A percentile compares a stretch with the other conserved stretches of the same genome.
phyloP scores from a whole-genome alignment of 2,888 invertebrate genomes.

The Drosophila nigricruria region DNA sequence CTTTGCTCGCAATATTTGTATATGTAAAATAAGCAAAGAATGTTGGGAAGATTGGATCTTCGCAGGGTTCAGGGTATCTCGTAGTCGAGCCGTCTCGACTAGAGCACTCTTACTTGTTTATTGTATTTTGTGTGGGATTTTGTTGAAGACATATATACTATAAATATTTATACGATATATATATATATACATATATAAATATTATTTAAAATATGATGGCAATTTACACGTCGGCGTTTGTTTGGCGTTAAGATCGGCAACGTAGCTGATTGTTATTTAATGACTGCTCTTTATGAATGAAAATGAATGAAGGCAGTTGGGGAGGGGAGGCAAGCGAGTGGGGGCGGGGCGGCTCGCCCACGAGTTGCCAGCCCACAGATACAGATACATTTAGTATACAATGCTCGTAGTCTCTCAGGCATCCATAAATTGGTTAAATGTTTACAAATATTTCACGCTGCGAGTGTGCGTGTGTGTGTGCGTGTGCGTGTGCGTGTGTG shows the following conservation, averaged over 20 bases:
- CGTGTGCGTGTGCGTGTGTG: neutral
- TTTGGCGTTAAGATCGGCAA: conserved; percentile 70
- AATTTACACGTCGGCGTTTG: conserved; percentile 77
- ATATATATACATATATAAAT: neutral
- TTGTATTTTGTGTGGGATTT: conserved; percentile 11
- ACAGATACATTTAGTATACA: conserved; percentile 44
- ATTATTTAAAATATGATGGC: conserved; percentile 55
- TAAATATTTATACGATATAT: conserved; percentile 34
- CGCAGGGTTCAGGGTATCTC: no score
- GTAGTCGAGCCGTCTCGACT: no score
- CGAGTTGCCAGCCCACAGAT: conserved; percentile 31
- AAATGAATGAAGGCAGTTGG: conserved; percentile 35
- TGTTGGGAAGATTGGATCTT: no score
- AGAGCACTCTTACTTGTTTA: no score
- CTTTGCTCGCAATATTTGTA: no score
- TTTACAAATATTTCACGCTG: conserved; percentile 73
- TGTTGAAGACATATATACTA: conserved; percentile 10
- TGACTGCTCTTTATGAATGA: conserved; percentile 75
- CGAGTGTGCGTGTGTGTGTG: neutral
- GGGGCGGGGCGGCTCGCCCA: conserved; percentile 49
- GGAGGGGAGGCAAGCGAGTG: neutral
- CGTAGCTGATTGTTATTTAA: conserved; percentile 78
- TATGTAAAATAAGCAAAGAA: no score
- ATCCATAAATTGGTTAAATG: conserved; percentile 76
- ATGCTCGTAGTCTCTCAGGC: conserved; percentile 41